These are phyloP conservation scores for Rhinogobio ventralis DNA, from an alignment of 2,797 vertebrate species.

Conservation along the genomic window DNA sequence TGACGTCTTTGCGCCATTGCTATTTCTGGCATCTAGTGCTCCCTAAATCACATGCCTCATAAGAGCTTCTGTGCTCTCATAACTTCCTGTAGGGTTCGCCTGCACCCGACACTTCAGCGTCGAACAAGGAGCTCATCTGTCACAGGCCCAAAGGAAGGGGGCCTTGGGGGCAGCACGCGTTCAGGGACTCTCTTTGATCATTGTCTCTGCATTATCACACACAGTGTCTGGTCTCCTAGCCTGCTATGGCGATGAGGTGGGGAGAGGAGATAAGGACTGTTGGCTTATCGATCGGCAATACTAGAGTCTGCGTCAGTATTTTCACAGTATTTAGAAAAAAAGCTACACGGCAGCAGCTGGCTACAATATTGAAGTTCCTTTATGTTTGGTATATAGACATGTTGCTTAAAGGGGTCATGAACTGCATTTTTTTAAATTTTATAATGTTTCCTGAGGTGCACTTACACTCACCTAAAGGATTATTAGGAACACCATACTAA, in stretches of 20 bases:
- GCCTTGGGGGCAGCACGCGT: not conserved
- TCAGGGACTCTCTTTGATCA: slow-evolving; percentile 48
- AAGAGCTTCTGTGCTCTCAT: not conserved
- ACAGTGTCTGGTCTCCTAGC: slow-evolving; percentile 22
- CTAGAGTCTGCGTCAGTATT: slow-evolving; percentile 29
- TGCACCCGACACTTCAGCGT: slow-evolving; percentile 20
- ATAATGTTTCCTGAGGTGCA: no score
- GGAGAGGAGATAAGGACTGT: slow-evolving; percentile 44
- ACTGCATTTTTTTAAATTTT: no score
- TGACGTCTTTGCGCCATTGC: not conserved
- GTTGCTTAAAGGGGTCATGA: no score
- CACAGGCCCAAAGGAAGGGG: slow-evolving; percentile 18
- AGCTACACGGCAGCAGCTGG: slow-evolving; percentile 12
- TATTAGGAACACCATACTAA: no score
- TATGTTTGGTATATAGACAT: not conserved
- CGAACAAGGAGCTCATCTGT: slow-evolving; percentile 47
- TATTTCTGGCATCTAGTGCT: slow-evolving; percentile 22
- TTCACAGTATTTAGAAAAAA: slow-evolving; percentile 31
- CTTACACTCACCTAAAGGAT: no score
- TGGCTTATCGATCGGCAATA: slow-evolving; percentile 23
- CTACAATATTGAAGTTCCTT: not conserved
- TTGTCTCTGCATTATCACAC: slow-evolving; percentile 47
- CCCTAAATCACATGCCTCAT: not conserved
- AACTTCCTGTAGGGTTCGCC: slow-evolving; percentile 9
- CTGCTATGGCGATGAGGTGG: slow-evolving; percentile 6